Evolutionary conservation across 2,113 vertebrate species (phyloP).

Genomic region (rat (Rattus norvegicus)): GRCr8 NC_086024.1:66611501-66612000

Average conservation of each 20-base stretch:
- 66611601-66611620: conserved; percentile 42
- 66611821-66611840: background rate
- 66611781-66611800: background rate
- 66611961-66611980: background rate
- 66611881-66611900: background rate
- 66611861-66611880: background rate
- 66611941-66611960: background rate
- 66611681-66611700: conserved; percentile 22
- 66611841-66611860: background rate
- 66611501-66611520: conserved; percentile 57
- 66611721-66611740: background rate
- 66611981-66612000: background rate
- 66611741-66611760: background rate
- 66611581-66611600: background rate
- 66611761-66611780: background rate
- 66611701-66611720: conserved; percentile 32
- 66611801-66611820: background rate
- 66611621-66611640: conserved; percentile 55
- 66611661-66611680: background rate
- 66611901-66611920: background rate
- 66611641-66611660: background rate
- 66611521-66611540: conserved; percentile 78
- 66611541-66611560: conserved; percentile 61
- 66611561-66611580: conserved; percentile 59
- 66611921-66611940: background rate